Conservation (phyloP, 2,888 invertebrate species). For the Leptothorax acervorum region DNA sequence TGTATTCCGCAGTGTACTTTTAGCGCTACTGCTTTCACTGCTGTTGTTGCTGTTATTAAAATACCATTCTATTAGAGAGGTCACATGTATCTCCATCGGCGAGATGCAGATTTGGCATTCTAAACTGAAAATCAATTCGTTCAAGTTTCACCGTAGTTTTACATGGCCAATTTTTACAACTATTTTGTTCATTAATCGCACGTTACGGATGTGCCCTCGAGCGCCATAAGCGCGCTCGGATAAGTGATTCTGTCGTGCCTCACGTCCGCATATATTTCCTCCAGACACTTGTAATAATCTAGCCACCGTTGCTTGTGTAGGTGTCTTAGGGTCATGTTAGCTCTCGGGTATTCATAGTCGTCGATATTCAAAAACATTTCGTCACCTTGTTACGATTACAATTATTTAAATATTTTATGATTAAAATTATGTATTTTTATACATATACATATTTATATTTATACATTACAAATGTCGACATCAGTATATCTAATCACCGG, state of each 20-base stretch:
- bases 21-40: slow-evolving; percentile 75
- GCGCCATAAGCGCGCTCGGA: slow-evolving; percentile 83
- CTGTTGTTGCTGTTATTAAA: slow-evolving; percentile 79
- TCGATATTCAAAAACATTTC: slow-evolving; percentile 75
- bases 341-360: slow-evolving; percentile 86
- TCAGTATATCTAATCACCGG: neutral
- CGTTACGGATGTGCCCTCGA: slow-evolving; percentile 86
- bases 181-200: slow-evolving; percentile 69
- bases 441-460: neutral
- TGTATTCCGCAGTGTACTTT: slow-evolving; percentile 83
- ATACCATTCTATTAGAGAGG: slow-evolving; percentile 86
- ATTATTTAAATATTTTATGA: slow-evolving; percentile 16
- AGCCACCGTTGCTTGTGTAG: slow-evolving; percentile 86
- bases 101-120: slow-evolving; percentile 87
- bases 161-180: neutral
- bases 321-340: slow-evolving; percentile 82
- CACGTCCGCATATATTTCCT: slow-evolving; percentile 80
- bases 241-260: slow-evolving; percentile 82
- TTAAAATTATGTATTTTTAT: slow-evolving; percentile 2
- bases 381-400: slow-evolving; percentile 54
- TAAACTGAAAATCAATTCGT: slow-evolving; percentile 80
- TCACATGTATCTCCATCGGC: slow-evolving; percentile 84
- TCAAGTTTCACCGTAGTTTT: slow-evolving; percentile 17
- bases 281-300: slow-evolving; percentile 87
- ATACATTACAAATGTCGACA: neutral